A percentile compares a stretch with the other conserved stretches of the same genome.
These are phyloP conservation scores for Heteractis magnifica DNA, from an alignment of 92 coral and sea anemone species.

Conservation along the genomic window DNA sequence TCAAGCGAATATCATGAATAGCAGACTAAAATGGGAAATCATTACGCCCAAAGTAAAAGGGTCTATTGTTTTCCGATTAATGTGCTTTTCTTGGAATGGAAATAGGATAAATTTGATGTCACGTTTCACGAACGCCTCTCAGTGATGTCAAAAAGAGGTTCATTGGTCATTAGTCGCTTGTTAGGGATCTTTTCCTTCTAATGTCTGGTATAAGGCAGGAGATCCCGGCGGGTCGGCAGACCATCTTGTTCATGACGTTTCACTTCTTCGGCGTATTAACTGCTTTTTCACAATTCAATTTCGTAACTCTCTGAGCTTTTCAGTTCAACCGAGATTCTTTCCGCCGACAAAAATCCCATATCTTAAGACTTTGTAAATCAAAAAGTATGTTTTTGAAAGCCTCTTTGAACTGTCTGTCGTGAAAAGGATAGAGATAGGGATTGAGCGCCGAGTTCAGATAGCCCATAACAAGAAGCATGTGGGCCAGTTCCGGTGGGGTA, in stretches of 20 bases:
- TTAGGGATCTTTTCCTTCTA: neutral
- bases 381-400: constrained; percentile 67
- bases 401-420: constrained; percentile 82
- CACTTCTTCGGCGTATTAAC: neutral
- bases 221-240: neutral
- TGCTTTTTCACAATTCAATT: neutral
- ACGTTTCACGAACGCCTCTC: too few relatives aligned
- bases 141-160: too few relatives aligned
- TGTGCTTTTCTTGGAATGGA: too few relatives aligned
- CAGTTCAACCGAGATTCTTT: constrained; percentile 14
- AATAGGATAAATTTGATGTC: too few relatives aligned
- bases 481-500: constrained; percentile 25
- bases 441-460: constrained; percentile 79
- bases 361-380: constrained; percentile 25
- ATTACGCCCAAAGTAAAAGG: too few relatives aligned
- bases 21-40: too few relatives aligned
- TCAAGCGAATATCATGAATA: neutral
- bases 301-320: neutral
- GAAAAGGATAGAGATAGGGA: constrained; percentile 81
- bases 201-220: neutral
- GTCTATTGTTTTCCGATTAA: too few relatives aligned
- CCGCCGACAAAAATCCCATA: constrained; percentile 34
- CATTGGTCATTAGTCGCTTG: too few relatives aligned
- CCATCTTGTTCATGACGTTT: neutral
- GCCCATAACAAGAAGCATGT: constrained; percentile 50